Conservation (phyloP, 2,113 vertebrate genomes). For the Spheniscus mendiculus region DNA sequence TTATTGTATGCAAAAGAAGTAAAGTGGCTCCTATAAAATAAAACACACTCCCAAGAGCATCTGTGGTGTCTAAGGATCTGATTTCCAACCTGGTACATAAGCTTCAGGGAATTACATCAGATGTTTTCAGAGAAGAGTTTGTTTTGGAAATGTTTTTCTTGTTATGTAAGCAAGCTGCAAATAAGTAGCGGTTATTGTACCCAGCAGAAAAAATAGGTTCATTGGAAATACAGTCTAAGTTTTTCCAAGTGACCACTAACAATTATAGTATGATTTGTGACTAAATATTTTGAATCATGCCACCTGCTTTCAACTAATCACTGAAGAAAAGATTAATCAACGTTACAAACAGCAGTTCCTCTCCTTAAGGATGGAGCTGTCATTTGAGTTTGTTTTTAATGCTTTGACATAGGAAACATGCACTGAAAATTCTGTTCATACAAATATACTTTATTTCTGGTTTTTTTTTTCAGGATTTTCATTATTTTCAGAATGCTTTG, state of each 20-base stretch:
- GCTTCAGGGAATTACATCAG: slow-evolving; percentile 49
- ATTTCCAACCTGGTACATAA: background rate
- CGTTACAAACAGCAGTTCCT: background rate
- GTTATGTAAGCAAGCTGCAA: slow-evolving; percentile 25
- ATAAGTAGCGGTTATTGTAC: background rate
- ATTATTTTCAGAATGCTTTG: background rate
- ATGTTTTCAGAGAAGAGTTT: slow-evolving; percentile 54
- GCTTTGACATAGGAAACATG: background rate
- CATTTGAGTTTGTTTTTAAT: background rate
- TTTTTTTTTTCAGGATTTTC: background rate
- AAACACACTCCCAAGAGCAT: background rate
- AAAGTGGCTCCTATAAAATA: background rate
- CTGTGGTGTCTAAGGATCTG: background rate
- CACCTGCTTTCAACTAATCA: background rate
- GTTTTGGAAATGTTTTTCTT: slow-evolving; percentile 37
- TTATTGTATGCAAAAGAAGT: background rate
- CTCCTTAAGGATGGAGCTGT: background rate
- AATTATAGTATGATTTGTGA: background rate
- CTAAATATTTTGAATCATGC: background rate
- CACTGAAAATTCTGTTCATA: background rate
- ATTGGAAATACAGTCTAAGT: background rate
- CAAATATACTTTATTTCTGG: background rate
- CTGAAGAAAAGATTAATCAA: background rate
- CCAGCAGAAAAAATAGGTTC: slow-evolving; percentile 30
- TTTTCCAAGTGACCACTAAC: slow-evolving; percentile 2